A percentile compares a stretch with the other conserved stretches of the same genome.
These are phyloP conservation scores for Paraescarpia echinospica DNA, from an alignment of 1,140 invertebrate species.

Conservation along the genomic window DNA sequence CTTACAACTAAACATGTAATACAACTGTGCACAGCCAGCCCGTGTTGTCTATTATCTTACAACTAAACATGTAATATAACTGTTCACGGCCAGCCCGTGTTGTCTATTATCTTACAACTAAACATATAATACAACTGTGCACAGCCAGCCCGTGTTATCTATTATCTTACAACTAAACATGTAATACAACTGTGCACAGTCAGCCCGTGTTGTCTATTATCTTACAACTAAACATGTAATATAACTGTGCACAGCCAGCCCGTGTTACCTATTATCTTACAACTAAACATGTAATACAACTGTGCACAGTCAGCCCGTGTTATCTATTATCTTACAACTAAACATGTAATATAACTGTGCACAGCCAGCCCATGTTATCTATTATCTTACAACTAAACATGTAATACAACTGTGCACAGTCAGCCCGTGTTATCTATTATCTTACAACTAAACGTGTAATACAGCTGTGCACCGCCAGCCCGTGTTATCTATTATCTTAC, in stretches of 20 bases:
- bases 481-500: background rate
- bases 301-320: background rate
- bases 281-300: background rate
- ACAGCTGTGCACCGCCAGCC: background rate
- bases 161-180: background rate
- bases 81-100: background rate
- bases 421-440: background rate
- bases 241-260: background rate
- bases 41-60: background rate
- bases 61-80: background rate
- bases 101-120: background rate
- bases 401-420: background rate
- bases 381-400: background rate
- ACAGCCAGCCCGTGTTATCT: background rate
- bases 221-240: background rate
- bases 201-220: background rate
- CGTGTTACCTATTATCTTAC: background rate
- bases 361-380: background rate
- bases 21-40: background rate
- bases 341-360: background rate
- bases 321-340: background rate
- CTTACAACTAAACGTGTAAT: background rate
- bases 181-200: background rate
- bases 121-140: background rate
- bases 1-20: background rate